These are phyloP conservation scores for Pygoscelis antarcticus DNA, from an alignment of 2,113 vertebrate genomes.

Conservation along the genomic window DNA sequence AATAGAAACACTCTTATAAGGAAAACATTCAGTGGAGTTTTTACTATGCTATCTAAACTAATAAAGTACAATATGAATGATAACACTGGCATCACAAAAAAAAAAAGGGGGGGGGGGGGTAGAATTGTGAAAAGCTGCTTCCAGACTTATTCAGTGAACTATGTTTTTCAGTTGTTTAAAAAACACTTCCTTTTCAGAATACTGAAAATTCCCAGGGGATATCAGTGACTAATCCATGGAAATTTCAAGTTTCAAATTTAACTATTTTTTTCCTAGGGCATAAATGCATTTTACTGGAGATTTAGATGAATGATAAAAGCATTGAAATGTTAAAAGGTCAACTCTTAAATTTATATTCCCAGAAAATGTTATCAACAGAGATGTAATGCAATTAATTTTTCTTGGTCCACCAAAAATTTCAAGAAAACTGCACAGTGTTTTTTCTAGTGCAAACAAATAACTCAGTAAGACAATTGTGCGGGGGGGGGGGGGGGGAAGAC, in stretches of 20 bases:
- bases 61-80: neutral
- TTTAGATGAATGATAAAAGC: neutral
- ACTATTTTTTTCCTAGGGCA: neutral
- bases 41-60: neutral
- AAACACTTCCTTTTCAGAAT: slow-evolving; percentile 16
- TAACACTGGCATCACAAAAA: neutral
- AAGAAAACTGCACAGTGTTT: neutral
- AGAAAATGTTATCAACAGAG: neutral
- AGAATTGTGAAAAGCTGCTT: neutral
- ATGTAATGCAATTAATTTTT: neutral
- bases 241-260: slow-evolving; percentile 20
- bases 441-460: neutral
- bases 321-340: neutral
- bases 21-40: neutral
- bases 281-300: neutral
- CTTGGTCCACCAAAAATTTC: neutral
- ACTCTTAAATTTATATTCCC: neutral
- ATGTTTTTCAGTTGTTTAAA: neutral
- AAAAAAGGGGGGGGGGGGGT: accelerated
- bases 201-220: slow-evolving; percentile 12
- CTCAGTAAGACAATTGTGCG: neutral
- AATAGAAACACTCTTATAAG: neutral
- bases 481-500: neutral
- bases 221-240: neutral
- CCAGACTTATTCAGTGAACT: neutral